Conservation (phyloP, 2,888 invertebrate species). For the Tubulanus polymorphus region DNA sequence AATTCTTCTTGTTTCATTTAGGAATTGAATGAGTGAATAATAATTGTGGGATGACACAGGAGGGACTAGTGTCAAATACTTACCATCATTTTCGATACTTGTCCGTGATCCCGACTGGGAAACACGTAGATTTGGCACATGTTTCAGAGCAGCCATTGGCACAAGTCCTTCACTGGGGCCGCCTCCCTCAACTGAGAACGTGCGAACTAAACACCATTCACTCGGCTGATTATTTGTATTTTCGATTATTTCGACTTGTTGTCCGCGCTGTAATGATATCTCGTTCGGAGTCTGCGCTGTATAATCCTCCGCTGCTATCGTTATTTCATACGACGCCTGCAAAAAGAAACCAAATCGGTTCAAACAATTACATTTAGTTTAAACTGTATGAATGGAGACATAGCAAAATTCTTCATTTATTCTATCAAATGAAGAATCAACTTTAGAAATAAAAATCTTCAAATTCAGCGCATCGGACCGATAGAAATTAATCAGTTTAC, state of each 20-base stretch:
- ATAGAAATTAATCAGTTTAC: no score
- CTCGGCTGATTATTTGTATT: conserved; percentile 46
- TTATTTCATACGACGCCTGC: conserved; percentile 25
- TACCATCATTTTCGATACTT: conserved; percentile 51
- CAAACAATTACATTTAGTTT: no score
- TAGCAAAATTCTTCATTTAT: no score
- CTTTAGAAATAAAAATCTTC: no score
- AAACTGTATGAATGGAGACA: no score
- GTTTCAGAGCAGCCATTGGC: conserved; percentile 50
- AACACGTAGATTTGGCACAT: conserved; percentile 41
- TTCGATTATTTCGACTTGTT: conserved; percentile 90
- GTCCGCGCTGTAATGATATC: conserved; percentile 80
- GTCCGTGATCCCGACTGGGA: conserved; percentile 44
- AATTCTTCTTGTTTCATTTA: no score
- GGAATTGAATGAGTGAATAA: no score
- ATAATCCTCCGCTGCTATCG: conserved; percentile 65
- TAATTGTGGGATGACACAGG: no score
- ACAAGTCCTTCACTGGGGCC: conserved; percentile 49
- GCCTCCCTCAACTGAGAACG: conserved; percentile 32
- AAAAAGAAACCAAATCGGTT: background rate
- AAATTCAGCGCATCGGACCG: no score
- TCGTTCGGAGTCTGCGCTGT: conserved; percentile 70
- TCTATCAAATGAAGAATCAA: no score
- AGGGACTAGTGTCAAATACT: no score
- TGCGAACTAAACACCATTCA: conserved; percentile 54